A percentile compares a stretch with the other conserved stretches of the same genome.
Evolutionary conservation across 53 echinoderm and acorn worm genomes (phyloP).

Genomic region (Holothuria leucospilota): DNA sequence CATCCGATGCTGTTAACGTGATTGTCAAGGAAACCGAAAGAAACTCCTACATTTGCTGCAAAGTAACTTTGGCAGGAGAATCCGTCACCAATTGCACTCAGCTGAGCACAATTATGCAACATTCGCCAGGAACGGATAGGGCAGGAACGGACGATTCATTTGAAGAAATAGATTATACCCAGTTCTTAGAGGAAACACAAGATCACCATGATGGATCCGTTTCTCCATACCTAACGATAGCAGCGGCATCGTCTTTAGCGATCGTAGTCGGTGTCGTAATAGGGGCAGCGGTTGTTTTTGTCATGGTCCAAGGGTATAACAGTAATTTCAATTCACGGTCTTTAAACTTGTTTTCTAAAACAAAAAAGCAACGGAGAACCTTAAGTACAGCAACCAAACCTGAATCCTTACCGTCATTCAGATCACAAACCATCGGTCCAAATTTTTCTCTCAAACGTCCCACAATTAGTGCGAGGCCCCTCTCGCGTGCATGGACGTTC

Average conservation of each 20-base stretch:
- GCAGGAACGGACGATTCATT: not conserved
- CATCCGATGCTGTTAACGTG: not conserved
- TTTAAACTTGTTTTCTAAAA: not conserved
- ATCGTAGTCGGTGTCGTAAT: not conserved
- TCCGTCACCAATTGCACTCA: conserved; percentile 19
- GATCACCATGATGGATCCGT: not conserved
- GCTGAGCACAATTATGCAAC: not conserved
- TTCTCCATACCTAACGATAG: not conserved
- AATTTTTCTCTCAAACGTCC: conserved; percentile 10
- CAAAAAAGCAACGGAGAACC: not conserved
- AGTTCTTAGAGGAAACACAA: not conserved
- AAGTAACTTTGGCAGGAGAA: conserved; percentile 7
- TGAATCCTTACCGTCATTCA: not conserved
- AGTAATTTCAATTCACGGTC: not conserved
- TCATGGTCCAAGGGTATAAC: not conserved
- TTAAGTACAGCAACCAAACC: not conserved
- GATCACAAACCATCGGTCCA: conserved; percentile 12
- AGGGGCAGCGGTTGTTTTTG: not conserved
- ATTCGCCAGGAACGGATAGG: not conserved
- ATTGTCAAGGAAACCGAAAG: not conserved
- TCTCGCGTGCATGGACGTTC: conserved; percentile 25
- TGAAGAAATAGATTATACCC: conserved; percentile 6
- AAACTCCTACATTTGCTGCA: not conserved
- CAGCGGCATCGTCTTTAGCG: not conserved
- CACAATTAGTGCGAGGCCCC: not conserved